Percentiles rank a stretch among this genome's conserved stretches.
Conservation (phyloP, 1,140 invertebrate species). For the Temnothorax longispinosus region DNA sequence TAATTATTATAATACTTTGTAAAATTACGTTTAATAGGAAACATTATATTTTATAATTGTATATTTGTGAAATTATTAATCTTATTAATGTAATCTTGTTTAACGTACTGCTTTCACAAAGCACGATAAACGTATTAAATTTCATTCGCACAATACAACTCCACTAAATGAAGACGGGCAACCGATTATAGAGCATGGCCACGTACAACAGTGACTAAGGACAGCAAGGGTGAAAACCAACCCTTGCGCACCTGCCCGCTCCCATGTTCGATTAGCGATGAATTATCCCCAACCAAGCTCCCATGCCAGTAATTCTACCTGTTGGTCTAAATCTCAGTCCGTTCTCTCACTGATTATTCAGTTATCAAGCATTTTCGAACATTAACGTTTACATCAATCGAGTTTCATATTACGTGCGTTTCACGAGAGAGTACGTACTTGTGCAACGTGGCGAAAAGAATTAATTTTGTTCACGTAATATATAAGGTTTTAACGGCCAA, state of each 20-base stretch:
- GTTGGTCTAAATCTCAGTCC: slow-evolving; percentile 70
- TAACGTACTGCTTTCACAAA: background rate
- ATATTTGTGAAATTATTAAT: slow-evolving; percentile 1
- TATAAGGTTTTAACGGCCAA: background rate
- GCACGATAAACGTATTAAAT: slow-evolving; percentile 46
- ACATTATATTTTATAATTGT: background rate
- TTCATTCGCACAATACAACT: slow-evolving; percentile 47
- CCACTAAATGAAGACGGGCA: slow-evolving; percentile 68
- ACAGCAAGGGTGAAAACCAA: slow-evolving; percentile 74
- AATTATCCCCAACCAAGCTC: slow-evolving; percentile 75
- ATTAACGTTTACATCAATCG: slow-evolving; percentile 46
- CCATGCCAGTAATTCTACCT: slow-evolving; percentile 75
- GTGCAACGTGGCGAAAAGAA: slow-evolving; percentile 9
- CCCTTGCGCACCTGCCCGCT: slow-evolving; percentile 77
- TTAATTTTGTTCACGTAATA: slow-evolving; percentile 12
- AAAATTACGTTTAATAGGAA: background rate
- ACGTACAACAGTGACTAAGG: slow-evolving; percentile 65
- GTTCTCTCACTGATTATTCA: slow-evolving; percentile 52
- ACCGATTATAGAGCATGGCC: slow-evolving; percentile 74
- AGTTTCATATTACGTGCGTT: background rate
- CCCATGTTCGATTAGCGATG: slow-evolving; percentile 80
- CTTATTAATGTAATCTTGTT: slow-evolving; percentile 15
- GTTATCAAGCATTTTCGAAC: slow-evolving; percentile 42
- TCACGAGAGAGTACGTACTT: background rate
- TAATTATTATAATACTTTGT: background rate